Evolutionary conservation across 2,797 vertebrate genomes (phyloP), one percentile per base, ranked within the genome.

Genomic region (Siniperca scherzeri): DNA sequence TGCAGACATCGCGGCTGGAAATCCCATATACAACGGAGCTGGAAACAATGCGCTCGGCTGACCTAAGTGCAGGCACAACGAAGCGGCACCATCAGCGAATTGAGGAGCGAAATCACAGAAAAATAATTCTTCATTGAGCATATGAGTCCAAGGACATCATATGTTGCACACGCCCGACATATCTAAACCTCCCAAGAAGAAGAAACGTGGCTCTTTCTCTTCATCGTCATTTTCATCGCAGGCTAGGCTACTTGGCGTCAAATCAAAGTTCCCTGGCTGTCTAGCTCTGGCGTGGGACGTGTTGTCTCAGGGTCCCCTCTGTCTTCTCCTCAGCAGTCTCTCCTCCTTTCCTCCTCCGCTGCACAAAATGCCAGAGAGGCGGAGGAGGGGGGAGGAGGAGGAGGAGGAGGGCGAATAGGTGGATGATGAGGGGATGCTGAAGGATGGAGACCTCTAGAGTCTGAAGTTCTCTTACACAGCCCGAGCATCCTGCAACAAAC

Each of bases 371-470:
- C 88, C 84, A 81, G 82, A 78, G 86, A 89, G 88, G 84, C 89
- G 86, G 90, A 88, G 79, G 81, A 68, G 74, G 79, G 81, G 64
- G 74, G 85, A 88, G 87, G 82, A 90, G 81, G 77, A 80, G 87
- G 84, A 80, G 89, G 81, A 77, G 84, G 85, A 85, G 85, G 89
- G 80, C 9, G 88, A 65, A 83, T 77, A 91, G 93, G 94, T 88
- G 91, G 89, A 90, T 81, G 92, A 81, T 81, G 92, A 90, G 88
- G 92, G 93, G 94, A 95, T 94, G 93, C 93, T 94, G 96, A 95
- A 95, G 95, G 95, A 97, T 95, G 96, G 96, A 96, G 96, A 97
- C 95, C 96, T 95, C 96, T 96, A 96, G 93, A 96, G 96, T 96
- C 94, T 87, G 91, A 94, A 95, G 89, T 92, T 95, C 91, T 92